Percentiles rank a stretch among this genome's conserved stretches.
phyloP scores from a whole-genome alignment of 2,797 vertebrate genomes.

The Cephalopachus bancanus region DNA sequence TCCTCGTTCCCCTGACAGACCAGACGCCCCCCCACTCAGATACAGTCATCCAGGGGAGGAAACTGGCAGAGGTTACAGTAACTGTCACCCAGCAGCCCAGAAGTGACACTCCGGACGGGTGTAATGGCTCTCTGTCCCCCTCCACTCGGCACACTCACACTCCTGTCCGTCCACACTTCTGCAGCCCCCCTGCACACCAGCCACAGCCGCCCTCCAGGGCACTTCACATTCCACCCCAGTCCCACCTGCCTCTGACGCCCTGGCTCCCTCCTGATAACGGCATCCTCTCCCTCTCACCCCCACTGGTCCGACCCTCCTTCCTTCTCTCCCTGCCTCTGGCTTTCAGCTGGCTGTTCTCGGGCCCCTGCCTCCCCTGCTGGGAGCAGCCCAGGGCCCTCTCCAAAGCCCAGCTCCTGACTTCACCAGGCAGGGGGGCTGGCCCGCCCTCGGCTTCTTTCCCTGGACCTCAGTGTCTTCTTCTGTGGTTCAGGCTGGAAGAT shows the following conservation, averaged over 20 bases:
- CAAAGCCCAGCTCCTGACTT: not conserved
- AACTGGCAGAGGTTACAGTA: not conserved
- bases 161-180: not conserved
- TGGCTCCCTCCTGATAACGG: not conserved
- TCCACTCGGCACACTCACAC: not conserved
- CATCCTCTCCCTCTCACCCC: slow-evolving; percentile 22
- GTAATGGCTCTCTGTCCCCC: not conserved
- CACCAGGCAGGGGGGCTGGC: not conserved
- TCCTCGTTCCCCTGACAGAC: not conserved
- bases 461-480: not conserved
- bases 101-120: not conserved
- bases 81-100: not conserved
- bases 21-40: not conserved
- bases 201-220: slow-evolving; percentile 20
- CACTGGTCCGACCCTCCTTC: not conserved
- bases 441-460: not conserved
- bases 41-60: not conserved
- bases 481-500: not conserved
- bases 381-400: no score
- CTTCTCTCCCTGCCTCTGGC: not conserved
- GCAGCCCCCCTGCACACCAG: not conserved
- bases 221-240: slow-evolving; percentile 79
- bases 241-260: slow-evolving; percentile 56
- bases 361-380: not conserved
- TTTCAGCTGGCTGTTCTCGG: not conserved